phyloP scores from a whole-genome alignment of 2,888 invertebrate species.

The Agrilus mali region DNA sequence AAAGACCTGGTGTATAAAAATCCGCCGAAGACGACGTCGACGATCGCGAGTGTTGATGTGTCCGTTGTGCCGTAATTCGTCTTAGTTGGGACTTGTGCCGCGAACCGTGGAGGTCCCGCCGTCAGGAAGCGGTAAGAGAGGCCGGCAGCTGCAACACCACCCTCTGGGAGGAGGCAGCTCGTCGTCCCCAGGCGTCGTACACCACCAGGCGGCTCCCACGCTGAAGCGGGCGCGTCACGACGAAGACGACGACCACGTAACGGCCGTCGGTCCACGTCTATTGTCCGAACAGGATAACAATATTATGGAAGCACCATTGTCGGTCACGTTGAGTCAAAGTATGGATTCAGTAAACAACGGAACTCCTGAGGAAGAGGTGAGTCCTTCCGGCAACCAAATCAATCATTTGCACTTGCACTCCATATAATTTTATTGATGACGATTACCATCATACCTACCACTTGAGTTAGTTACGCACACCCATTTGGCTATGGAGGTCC shows the following conservation, averaged over 20 bases:
- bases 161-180: conserved; percentile 33
- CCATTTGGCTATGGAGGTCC: too few species aligned
- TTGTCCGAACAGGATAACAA: conserved; percentile 31
- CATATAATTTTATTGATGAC: too few species aligned
- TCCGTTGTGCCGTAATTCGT: conserved; percentile 9
- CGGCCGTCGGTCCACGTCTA: conserved; percentile 21
- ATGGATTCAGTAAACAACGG: conserved; percentile 96
- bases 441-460: too few species aligned
- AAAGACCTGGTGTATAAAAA: conserved; percentile 6
- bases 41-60: conserved; percentile 13
- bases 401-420: too few species aligned
- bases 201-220: conserved; percentile 25
- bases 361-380: conserved; percentile 94
- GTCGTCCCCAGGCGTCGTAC: conserved; percentile 30
- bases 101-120: conserved; percentile 34
- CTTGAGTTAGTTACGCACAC: too few species aligned
- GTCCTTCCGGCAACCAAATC: conserved; percentile 22
- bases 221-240: conserved; percentile 33
- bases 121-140: conserved; percentile 35
- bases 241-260: conserved; percentile 33
- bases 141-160: conserved; percentile 24
- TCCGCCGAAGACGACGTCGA: conserved; percentile 9
- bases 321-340: conserved; percentile 82
- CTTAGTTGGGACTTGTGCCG: conserved; percentile 17
- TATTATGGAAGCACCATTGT: conserved; percentile 56